phyloP scores from a whole-genome alignment of 1,140 invertebrate genomes.

The Lasioglossum albipes region DNA sequence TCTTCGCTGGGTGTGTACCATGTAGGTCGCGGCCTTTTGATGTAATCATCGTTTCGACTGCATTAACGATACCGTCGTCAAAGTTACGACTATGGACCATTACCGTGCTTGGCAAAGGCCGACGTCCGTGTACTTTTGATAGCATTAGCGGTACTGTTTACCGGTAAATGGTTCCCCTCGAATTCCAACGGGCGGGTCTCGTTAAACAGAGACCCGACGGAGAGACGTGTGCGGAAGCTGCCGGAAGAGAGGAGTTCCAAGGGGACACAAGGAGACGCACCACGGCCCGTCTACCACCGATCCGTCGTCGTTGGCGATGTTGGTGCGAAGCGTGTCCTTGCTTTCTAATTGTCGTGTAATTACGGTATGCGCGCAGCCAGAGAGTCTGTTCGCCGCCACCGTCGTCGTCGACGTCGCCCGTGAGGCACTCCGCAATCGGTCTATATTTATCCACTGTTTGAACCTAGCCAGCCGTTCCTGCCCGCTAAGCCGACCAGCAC shows the following conservation, averaged over 20 bases:
- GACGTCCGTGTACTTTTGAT: constrained; percentile 28
- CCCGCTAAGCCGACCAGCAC: neutral
- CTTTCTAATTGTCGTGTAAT: constrained; percentile 68
- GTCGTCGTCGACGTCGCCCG: constrained; percentile 21
- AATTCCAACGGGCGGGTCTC: constrained; percentile 18
- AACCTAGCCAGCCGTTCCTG: constrained; percentile 23
- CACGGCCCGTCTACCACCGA: too few species aligned
- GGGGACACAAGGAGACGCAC: neutral
- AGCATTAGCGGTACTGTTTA: constrained; percentile 35
- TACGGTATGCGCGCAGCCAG: constrained; percentile 39
- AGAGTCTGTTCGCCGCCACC: constrained; percentile 21
- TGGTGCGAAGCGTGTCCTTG: constrained; percentile 57
- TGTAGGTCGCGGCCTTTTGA: constrained; percentile 2
- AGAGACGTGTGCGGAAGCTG: neutral
- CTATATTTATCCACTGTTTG: constrained; percentile 61
- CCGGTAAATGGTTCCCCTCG: constrained; percentile 18
- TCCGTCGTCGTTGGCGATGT: neutral
- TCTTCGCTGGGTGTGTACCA: neutral
- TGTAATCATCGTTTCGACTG: constrained; percentile 6
- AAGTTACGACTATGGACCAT: constrained; percentile 15
- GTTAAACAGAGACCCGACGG: neutral
- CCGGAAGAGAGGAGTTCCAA: neutral
- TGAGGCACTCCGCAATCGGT: constrained; percentile 35
- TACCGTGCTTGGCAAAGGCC: neutral
- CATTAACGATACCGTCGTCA: constrained; percentile 2